phyloP scores from a whole-genome alignment of 2,797 vertebrate genomes.

The Xiphorhynchus erythropygius region DNA sequence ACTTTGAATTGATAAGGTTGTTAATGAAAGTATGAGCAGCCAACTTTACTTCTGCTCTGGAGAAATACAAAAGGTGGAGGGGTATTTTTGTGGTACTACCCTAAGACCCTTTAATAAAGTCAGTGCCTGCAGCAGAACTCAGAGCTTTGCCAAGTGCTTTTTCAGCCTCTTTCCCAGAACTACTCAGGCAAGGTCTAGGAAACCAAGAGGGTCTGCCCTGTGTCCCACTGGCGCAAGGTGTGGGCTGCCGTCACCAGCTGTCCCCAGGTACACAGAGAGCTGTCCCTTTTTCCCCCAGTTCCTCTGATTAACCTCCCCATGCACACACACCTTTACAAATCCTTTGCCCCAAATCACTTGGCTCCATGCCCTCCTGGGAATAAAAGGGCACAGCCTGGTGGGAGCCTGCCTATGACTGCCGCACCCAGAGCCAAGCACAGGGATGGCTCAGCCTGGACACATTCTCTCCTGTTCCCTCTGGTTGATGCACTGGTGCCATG shows the following conservation, averaged over 20 bases:
- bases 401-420: rapidly evolving
- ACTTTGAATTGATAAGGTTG: background rate
- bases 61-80: background rate
- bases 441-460: background rate
- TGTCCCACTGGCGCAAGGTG: rapidly evolving
- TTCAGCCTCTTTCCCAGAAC: background rate
- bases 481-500: conserved; percentile 29
- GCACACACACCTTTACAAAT: background rate
- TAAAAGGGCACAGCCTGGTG: background rate
- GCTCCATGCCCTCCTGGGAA: background rate
- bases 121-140: background rate
- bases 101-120: background rate
- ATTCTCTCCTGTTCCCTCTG: background rate
- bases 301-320: background rate
- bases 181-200: background rate
- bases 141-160: background rate
- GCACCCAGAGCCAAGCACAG: background rate
- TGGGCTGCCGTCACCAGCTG: background rate
- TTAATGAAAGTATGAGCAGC: conserved; percentile 18
- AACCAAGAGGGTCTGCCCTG: background rate
- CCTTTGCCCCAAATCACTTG: background rate
- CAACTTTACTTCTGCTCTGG: background rate
- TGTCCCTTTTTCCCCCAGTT: background rate
- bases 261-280: background rate
- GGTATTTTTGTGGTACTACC: background rate